Conservation (phyloP, 2,888 invertebrate genomes). For the Nymphalis c-album region DNA sequence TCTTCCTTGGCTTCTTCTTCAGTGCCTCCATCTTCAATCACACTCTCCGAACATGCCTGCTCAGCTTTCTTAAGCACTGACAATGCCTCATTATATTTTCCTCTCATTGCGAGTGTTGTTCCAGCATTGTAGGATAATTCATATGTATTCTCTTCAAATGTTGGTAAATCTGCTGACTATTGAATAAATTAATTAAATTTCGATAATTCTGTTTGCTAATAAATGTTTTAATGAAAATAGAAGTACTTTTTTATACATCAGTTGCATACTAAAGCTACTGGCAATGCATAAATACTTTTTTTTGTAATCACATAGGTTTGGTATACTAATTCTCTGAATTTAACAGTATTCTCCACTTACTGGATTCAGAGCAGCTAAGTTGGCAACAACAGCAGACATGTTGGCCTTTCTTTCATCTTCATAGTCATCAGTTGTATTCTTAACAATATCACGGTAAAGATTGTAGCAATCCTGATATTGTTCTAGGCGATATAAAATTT, state of each 20-base stretch:
- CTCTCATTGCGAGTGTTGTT: conserved; percentile 88
- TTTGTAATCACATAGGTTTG: no score
- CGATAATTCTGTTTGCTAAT: no score
- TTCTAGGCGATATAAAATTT: conserved; percentile 93
- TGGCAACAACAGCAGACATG: conserved; percentile 94
- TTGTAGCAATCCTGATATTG: conserved; percentile 92
- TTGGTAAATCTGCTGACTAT: conserved; percentile 64
- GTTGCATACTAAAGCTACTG: no score
- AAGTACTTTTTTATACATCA: no score
- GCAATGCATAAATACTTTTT: no score
- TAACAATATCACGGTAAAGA: conserved; percentile 93
- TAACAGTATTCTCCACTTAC: conserved; percentile 64
- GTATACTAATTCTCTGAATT: no score
- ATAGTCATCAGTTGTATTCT: conserved; percentile 95
- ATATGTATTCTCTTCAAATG: conserved; percentile 84
- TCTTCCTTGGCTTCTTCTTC: conserved; percentile 98
- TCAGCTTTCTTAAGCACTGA: conserved; percentile 91
- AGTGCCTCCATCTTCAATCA: conserved; percentile 93
- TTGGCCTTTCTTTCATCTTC: conserved; percentile 97
- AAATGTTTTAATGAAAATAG: no score
- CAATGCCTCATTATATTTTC: conserved; percentile 88
- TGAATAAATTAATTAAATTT: conserved; percentile 12
- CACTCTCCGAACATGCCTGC: conserved; percentile 89
- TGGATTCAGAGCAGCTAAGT: conserved; percentile 84
- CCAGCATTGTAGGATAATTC: conserved; percentile 96